These are phyloP conservation scores for Rutilus rutilus DNA, from an alignment of 2,113 vertebrate species.

Conservation along the genomic window DNA sequence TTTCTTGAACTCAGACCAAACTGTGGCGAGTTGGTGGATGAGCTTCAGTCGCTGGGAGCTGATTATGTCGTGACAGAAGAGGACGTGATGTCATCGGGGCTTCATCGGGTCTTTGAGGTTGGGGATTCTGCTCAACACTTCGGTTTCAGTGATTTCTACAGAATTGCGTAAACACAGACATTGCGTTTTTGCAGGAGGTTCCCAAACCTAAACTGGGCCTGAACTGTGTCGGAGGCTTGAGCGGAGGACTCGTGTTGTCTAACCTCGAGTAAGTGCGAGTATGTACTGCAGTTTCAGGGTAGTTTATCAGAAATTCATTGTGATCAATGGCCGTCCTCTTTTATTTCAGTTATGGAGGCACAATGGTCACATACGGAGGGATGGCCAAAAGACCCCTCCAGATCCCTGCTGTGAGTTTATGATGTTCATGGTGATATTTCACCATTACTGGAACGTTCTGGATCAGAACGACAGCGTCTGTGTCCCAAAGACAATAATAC, in stretches of 20 bases:
- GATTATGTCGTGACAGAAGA: constrained; percentile 73
- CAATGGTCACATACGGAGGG: constrained; percentile 59
- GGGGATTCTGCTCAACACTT: not conserved
- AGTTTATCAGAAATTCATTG: not conserved
- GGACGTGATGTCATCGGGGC: constrained; percentile 68
- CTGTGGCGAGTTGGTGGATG: constrained; percentile 67
- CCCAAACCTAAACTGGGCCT: constrained; percentile 60
- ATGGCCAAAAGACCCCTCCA: constrained; percentile 61
- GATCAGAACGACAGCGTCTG: no score
- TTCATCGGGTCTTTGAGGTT: constrained; percentile 70
- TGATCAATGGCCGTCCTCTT: no score
- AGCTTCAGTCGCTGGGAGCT: constrained; percentile 67
- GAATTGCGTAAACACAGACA: not conserved
- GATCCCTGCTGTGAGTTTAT: constrained; percentile 60
- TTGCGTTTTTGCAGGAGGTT: constrained; percentile 55
- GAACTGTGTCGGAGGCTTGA: constrained; percentile 52
- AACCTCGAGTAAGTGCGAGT: constrained; percentile 47
- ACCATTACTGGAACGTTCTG: no score
- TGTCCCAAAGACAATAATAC: no score
- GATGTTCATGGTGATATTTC: not conserved
- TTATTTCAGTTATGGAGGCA: constrained; percentile 52
- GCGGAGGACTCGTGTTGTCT: constrained; percentile 18
- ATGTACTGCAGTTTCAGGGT: not conserved
- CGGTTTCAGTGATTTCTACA: not conserved
- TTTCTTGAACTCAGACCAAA: constrained; percentile 54